Base-by-base conservation (phyloP, 2,888 invertebrate genomes). In the Cephalotes varians region DNA sequence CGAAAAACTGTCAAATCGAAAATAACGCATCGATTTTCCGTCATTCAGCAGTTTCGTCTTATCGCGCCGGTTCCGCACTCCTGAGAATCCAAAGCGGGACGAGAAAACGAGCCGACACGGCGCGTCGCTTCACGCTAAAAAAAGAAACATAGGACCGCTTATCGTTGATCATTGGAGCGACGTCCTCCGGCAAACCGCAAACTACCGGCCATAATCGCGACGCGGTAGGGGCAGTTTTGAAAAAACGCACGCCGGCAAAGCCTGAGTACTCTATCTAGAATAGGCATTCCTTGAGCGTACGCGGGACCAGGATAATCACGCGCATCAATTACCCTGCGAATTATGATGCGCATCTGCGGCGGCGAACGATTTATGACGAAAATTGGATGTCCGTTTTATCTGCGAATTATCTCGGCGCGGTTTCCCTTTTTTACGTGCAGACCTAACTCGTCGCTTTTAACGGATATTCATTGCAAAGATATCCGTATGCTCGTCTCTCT, bases 121-220 rank as follows among this genome's bases (percentile, higher is more conserved):
- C 12, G n/a, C 34, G 28, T 54, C 18, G 51, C 40, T 15, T 76
- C 18, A 56, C n/a, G 49, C 28, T 62, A 72, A 80, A 76, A 83
- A 79, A 80, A 82, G 74, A 60, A 69, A 62, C 84, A 81, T 82
- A 86, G 86, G 44, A 18, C 44, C 56, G 71, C 56, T 76, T 74
- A 64, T 64, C 67, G 76, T 67, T 28, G 87, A 90, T 90, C 90
- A 88, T 83, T 83, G 87, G 87, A 90, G 80, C 80, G 80, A 87
- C 85, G 85, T 87, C 86, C 85, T 76, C 85, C 76, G 86, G 90
- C 90, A 65, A 82, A 90, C 90, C 87, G 88, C 90, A 90, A 88
- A 90, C 90, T 88, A 85, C 87, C 83, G 86, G 65, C 85, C 85
- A 74, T 90, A 90, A 86, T 86, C 85, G 81, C 85, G 82, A 47